Percentiles rank a stretch among this genome's conserved stretches.
phyloP scores from a whole-genome alignment of 2,888 invertebrate species.

The Hirtodrosophila cameraria region DNA sequence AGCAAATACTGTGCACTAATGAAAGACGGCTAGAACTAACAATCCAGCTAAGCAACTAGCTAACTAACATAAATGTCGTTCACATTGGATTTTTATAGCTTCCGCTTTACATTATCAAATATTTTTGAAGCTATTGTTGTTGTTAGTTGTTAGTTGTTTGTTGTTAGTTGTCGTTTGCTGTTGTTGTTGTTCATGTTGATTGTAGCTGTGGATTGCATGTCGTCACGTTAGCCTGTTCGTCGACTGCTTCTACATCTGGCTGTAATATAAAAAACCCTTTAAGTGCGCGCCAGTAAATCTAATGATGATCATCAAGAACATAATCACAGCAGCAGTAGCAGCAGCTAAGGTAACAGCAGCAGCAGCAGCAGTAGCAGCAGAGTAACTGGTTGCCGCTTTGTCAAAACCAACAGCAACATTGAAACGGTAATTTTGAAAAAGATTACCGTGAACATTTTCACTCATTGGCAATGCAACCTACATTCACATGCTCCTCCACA shows the following conservation, averaged over 20 bases:
- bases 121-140: constrained; percentile 56
- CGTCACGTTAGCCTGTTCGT: constrained; percentile 65
- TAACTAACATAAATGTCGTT: constrained; percentile 57
- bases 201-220: constrained; percentile 64
- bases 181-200: constrained; percentile 6
- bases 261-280: constrained; percentile 63
- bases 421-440: constrained; percentile 72
- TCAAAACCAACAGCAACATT: constrained; percentile 53
- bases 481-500: constrained; percentile 56
- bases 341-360: constrained; percentile 19
- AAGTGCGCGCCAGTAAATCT: constrained; percentile 57
- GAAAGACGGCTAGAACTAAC: constrained; percentile 18
- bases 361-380: constrained; percentile 19
- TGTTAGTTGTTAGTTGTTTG: too few relatives aligned
- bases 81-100: constrained; percentile 61
- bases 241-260: constrained; percentile 15
- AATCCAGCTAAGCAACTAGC: neutral
- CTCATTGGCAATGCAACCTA: constrained; percentile 76
- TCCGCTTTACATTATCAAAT: constrained; percentile 79
- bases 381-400: constrained; percentile 65
- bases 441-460: constrained; percentile 70
- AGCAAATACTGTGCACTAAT: constrained; percentile 46
- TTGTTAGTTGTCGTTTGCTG: neutral
- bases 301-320: constrained; percentile 76
- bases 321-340: constrained; percentile 53